These are phyloP conservation scores for Limnephilus auricula DNA, from an alignment of 2,888 invertebrate genomes.

Conservation along the genomic window DNA sequence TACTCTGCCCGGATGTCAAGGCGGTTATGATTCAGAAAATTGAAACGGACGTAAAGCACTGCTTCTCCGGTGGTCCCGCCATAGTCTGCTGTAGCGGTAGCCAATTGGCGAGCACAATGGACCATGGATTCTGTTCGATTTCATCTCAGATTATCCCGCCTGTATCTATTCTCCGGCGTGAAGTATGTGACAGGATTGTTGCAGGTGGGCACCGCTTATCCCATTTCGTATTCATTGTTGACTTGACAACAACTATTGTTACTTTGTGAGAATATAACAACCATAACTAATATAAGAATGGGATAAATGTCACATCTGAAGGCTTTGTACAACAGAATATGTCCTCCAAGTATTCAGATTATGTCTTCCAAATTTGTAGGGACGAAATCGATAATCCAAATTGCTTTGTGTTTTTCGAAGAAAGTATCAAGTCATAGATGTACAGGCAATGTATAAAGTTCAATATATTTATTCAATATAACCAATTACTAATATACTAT, in stretches of 20 bases:
- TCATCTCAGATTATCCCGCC: not conserved
- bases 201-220: conserved; percentile 6
- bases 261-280: not conserved
- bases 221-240: not conserved
- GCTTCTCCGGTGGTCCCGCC: conserved; percentile 11
- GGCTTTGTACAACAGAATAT: not conserved
- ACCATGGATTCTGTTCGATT: not conserved
- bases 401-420: not conserved
- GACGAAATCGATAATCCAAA: not conserved
- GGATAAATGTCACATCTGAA: conserved; percentile 22
- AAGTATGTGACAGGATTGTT: not conserved
- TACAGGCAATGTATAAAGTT: no score
- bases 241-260: conserved; percentile 29
- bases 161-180: not conserved
- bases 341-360: not conserved
- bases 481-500: no score
- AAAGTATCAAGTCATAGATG: not conserved
- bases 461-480: no score
- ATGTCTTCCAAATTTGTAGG: not conserved
- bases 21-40: conserved; percentile 25
- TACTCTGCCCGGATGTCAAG: not conserved
- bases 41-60: not conserved
- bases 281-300: not conserved
- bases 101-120: conserved; percentile 25
- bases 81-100: not conserved